Conservation (phyloP, 2,113 vertebrate species). For the Telmatochromis sp. region DNA sequence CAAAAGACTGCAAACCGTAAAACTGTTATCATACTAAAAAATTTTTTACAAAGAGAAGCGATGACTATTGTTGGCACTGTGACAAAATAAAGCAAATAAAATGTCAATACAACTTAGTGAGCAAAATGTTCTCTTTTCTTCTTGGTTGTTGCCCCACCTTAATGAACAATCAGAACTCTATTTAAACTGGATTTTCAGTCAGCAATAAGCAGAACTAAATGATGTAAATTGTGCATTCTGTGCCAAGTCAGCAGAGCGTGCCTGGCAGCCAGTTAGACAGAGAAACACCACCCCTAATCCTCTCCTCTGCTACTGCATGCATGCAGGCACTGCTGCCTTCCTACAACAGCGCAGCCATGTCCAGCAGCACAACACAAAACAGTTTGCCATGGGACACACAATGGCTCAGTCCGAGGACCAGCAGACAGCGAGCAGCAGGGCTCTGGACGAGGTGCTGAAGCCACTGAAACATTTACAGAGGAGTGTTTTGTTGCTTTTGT, state of each 20-base stretch:
- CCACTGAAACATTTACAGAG: conserved; percentile 70
- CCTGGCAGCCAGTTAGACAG: conserved; percentile 54
- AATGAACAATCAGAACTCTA: neutral
- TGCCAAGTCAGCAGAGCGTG: conserved; percentile 37
- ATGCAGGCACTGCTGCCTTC: conserved; percentile 50
- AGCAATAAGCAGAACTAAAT: conserved; percentile 31
- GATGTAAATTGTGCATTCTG: conserved; percentile 51
- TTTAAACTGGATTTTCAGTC: conserved; percentile 11
- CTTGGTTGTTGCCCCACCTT: neutral
- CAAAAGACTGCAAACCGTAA: neutral
- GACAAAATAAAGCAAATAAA: neutral
- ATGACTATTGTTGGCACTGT: neutral
- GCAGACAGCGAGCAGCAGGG: conserved; percentile 60
- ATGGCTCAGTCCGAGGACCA: conserved; percentile 48
- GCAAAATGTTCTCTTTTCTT: neutral
- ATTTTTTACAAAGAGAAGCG: neutral
- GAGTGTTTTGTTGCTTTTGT: conserved; percentile 68
- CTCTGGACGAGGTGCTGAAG: conserved; percentile 49
- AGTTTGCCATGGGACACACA: conserved; percentile 39
- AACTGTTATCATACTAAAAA: neutral
- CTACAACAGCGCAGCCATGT: conserved; percentile 56
- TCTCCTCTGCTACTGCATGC: conserved; percentile 30
- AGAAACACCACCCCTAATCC: conserved; percentile 49
- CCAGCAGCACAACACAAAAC: conserved; percentile 44
- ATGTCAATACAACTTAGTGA: neutral